Conservation (phyloP, 2,888 invertebrate genomes). For the Drepanosiphum platanoidis region DNA sequence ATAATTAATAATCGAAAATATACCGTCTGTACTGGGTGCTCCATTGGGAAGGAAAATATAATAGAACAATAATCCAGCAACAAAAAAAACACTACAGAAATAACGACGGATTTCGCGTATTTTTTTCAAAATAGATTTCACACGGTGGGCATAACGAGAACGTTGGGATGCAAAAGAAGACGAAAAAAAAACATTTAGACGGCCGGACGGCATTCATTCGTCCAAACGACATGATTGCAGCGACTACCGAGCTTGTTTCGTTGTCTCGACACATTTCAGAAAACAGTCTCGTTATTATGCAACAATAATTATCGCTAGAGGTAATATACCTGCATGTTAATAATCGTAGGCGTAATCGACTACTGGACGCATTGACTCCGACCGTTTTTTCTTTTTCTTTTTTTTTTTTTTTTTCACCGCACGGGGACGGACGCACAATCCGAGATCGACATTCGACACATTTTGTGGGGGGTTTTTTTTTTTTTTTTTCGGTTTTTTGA, state of each 20-base stretch:
- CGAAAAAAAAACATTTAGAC: too few relatives aligned
- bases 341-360: constrained; percentile 9
- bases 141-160: too few relatives aligned
- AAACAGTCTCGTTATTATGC: background rate
- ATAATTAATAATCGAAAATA: too few relatives aligned
- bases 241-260: too few relatives aligned
- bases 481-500: background rate
- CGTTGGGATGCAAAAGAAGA: too few relatives aligned
- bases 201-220: background rate
- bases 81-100: too few relatives aligned
- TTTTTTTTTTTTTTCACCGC: constrained; percentile 16
- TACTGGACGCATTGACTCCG: constrained; percentile 24
- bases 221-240: background rate
- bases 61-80: too few relatives aligned
- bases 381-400: constrained; percentile 24
- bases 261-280: background rate
- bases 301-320: constrained; percentile 3
- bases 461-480: background rate
- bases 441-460: background rate
- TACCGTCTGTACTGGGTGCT: too few relatives aligned
- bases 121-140: too few relatives aligned
- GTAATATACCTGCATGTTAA: constrained; percentile 55
- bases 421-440: background rate
- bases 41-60: too few relatives aligned
- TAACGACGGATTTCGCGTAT: too few relatives aligned